phyloP scores from a whole-genome alignment of 2,797 vertebrate species.

The Psittacula derbiana region DNA sequence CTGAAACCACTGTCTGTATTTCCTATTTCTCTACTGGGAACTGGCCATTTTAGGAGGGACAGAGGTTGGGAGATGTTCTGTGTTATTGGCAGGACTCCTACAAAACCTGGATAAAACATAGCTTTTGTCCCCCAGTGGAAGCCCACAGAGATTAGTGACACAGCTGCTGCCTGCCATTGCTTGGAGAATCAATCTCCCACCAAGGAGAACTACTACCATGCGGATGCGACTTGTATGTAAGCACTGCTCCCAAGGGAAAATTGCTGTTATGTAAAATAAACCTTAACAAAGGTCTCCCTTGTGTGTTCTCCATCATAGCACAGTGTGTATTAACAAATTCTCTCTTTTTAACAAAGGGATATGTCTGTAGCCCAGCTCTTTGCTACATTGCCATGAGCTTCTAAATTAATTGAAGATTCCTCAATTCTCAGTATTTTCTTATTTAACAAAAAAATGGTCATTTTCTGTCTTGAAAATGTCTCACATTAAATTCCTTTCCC shows the following conservation, averaged over 20 bases:
- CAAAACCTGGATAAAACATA: neutral
- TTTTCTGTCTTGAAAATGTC: constrained; percentile 11
- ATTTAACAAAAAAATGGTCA: neutral
- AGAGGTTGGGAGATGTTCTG: neutral
- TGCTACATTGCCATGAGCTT: neutral
- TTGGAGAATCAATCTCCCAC: neutral
- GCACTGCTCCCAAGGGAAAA: neutral
- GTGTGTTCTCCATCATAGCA: neutral
- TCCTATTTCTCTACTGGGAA: neutral
- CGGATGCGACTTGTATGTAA: neutral
- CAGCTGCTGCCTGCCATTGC: neutral
- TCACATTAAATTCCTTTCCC: neutral
- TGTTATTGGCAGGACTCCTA: neutral
- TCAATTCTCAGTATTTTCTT: neutral
- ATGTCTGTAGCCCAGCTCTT: neutral
- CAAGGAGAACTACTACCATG: neutral
- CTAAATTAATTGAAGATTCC: neutral
- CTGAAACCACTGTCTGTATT: neutral
- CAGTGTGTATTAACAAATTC: neutral
- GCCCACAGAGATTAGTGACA: neutral
- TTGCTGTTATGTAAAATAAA: neutral
- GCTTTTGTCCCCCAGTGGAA: neutral
- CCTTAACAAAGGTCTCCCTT: neutral
- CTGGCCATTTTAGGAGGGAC: neutral
- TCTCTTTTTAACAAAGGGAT: neutral